Base-by-base conservation (phyloP, 2,888 invertebrate genomes). In the Drosophila borborema region DNA sequence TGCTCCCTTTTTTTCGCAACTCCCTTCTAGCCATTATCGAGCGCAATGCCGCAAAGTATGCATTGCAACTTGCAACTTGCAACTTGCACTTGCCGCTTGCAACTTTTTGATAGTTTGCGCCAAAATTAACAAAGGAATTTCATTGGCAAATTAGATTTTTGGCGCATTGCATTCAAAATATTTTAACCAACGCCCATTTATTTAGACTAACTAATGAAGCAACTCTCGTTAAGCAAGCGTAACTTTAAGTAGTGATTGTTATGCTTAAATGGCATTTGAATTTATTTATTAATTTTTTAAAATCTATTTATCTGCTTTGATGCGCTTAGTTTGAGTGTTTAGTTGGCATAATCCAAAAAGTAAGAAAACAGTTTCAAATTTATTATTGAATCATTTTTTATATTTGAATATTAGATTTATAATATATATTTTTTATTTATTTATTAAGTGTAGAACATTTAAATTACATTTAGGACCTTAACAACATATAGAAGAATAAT, bases 91-190 rank as follows among this genome's bases (percentile, higher is more conserved):
- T 55, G 63, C 71, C 45, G 23, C 72, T 59, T 56, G 79, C 68
- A 68, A 76, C 64, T 77, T 79, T 55, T 45, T 79, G 81, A 65
- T 77, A 78, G 67, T 77, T 51, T n/a, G 49, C 10, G 41, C 41
- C 43, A 61, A 74, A 87, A 82, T 89, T 76, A 87, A 78, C 76
- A 84, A 89, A 71, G 68, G 83, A 80, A 85, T 87, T 84, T 87
- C 66, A 87, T 84, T 81, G 90, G 85, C 80, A 89, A 89, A 87
- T 89, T 89, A 89, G 82, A 87, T 87, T 84, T 84, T 64, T 69
- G 80, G 73, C 75, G 85, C 84, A 86, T 72, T 74, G 81, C 84
- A 66, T 56, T 62, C 63, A 59, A 55, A 61, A 54, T 55, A 82
- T 62, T 71, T 71, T 16, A 71, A 70, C 34, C 43, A 12, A 20